Conservation (phyloP, 1,140 invertebrate genomes). For the Cyclargus thomasi region DNA sequence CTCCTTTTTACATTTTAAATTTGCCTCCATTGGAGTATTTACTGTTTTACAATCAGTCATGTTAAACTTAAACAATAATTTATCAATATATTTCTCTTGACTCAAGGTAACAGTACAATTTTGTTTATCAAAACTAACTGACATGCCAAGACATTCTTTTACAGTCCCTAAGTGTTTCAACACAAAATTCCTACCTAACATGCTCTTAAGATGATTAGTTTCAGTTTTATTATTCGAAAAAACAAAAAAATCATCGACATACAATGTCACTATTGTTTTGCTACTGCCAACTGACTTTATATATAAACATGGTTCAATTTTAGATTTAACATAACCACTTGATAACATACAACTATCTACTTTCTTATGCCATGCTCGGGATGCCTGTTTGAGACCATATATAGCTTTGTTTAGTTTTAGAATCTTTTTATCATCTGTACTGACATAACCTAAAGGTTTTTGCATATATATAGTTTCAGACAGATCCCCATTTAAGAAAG, state of each 20-base stretch:
- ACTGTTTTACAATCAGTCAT: not conserved
- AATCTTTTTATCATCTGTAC: not conserved
- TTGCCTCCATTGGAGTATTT: not conserved
- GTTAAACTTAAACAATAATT: no score
- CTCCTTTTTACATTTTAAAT: not conserved
- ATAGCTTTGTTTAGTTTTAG: conserved; percentile 22
- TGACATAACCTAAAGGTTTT: not conserved
- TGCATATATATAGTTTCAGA: conserved; percentile 18
- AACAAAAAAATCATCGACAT: not conserved
- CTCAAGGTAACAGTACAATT: not conserved
- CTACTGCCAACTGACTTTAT: not conserved
- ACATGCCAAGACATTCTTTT: not conserved
- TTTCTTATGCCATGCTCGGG: conserved; percentile 21
- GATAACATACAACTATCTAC: conserved; percentile 2
- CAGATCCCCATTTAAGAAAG: conserved; percentile 20
- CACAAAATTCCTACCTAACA: not conserved
- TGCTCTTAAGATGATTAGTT: not conserved
- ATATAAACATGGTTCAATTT: not conserved
- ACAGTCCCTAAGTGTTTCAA: not conserved
- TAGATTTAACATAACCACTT: not conserved
- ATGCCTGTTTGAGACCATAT: conserved; percentile 24
- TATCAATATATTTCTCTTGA: not conserved
- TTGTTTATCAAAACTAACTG: not conserved
- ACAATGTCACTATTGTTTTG: not conserved
- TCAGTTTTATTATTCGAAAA: not conserved